These are phyloP conservation scores for Crypturellus tataupa DNA, from an alignment of 2,797 vertebrate genomes.

Conservation along the genomic window DNA sequence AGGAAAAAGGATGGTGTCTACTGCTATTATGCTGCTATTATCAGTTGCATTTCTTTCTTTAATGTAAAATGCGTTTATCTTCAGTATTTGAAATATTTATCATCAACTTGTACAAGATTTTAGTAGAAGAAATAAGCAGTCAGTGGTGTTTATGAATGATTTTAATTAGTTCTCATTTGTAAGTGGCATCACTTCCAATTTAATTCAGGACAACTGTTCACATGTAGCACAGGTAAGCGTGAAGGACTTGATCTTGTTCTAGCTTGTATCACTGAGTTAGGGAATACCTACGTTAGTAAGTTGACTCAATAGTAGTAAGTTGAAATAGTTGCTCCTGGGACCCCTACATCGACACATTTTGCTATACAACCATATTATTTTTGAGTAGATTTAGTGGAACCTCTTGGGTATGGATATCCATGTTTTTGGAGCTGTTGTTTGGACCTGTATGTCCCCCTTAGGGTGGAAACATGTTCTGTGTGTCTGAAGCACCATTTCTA, in stretches of 20 bases:
- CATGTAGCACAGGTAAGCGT: neutral
- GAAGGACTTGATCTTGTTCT: neutral
- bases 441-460: neutral
- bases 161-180: neutral
- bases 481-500: neutral
- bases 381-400: neutral
- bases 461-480: neutral
- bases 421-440: neutral
- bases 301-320: neutral
- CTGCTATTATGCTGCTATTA: neutral
- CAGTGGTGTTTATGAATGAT: neutral
- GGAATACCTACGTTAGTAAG: neutral
- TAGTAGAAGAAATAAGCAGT: neutral
- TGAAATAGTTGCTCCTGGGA: neutral
- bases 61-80: neutral
- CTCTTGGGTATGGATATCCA: neutral
- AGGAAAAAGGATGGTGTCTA: neutral
- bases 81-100: neutral
- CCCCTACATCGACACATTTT: neutral
- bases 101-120: neutral
- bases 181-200: neutral
- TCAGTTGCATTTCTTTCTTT: neutral
- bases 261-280: neutral
- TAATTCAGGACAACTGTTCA: neutral
- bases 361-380: constrained; percentile 3